Evolutionary conservation across 2,797 vertebrate species (phyloP).

Genomic region (Pseudocheirus occidentalis): DNA sequence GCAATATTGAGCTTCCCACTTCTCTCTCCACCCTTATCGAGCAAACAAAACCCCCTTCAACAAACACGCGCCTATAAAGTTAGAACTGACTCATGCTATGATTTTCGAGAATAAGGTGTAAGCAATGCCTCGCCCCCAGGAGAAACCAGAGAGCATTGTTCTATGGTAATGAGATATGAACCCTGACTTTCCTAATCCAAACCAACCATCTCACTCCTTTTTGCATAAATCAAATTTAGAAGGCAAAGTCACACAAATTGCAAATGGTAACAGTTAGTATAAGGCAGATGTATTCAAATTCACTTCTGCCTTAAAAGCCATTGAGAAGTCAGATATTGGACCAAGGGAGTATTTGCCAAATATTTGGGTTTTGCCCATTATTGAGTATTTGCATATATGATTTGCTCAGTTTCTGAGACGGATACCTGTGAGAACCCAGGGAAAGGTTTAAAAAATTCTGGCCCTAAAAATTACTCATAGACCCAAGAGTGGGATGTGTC

Average conservation of each 20-base stretch:
- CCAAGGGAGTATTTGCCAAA: neutral
- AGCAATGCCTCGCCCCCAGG: slow-evolving; percentile 37
- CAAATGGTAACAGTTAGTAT: slow-evolving; percentile 45
- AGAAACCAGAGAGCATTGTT: slow-evolving; percentile 9
- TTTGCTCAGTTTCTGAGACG: neutral
- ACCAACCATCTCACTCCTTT: neutral
- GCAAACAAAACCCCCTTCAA: slow-evolving; percentile 50
- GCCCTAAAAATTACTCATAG: neutral
- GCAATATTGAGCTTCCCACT: slow-evolving; percentile 29
- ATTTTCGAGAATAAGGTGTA: slow-evolving; percentile 34
- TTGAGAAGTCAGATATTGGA: slow-evolving; percentile 25
- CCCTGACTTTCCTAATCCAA: slow-evolving; percentile 55
- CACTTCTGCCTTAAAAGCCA: neutral
- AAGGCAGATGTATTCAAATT: slow-evolving; percentile 42
- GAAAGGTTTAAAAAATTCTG: slow-evolving; percentile 24
- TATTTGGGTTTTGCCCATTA: neutral
- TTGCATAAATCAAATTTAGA: slow-evolving; percentile 54
- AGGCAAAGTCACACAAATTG: slow-evolving; percentile 62
- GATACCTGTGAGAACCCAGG: neutral
- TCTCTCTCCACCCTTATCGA: slow-evolving; percentile 58
- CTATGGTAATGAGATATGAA: slow-evolving; percentile 44
- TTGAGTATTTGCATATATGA: slow-evolving; percentile 22
- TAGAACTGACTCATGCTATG: slow-evolving; percentile 22
- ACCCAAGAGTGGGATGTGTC: neutral
- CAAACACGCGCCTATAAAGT: slow-evolving; percentile 62